These are phyloP conservation scores for Porites divaricata DNA, from an alignment of 92 coral and sea anemone species.

Conservation along the genomic window DNA sequence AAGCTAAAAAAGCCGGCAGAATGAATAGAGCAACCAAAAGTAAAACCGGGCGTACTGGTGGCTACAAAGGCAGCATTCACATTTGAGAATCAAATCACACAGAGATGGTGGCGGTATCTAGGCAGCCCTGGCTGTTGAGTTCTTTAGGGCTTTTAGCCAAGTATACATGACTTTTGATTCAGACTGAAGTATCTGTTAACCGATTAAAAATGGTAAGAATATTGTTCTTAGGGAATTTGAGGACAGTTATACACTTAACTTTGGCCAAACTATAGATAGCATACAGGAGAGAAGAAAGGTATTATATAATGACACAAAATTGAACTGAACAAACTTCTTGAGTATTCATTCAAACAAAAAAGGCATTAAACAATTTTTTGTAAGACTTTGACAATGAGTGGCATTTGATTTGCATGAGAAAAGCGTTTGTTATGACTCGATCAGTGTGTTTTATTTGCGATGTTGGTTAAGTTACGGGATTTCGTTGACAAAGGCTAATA, in stretches of 20 bases:
- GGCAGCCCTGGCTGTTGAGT: background rate
- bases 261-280: background rate
- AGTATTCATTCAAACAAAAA: conserved; percentile 2
- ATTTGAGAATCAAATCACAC: background rate
- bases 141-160: background rate
- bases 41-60: background rate
- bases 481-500: background rate
- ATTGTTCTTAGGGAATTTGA: background rate
- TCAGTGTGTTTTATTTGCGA: background rate
- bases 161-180: background rate
- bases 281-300: background rate
- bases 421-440: background rate
- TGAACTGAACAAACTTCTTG: background rate
- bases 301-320: background rate
- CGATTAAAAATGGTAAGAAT: background rate
- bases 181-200: background rate
- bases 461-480: background rate
- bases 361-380: background rate
- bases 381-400: background rate
- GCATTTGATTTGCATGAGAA: conserved; percentile 22
- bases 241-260: background rate
- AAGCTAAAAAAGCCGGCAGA: background rate
- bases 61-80: background rate
- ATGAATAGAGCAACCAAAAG: background rate
- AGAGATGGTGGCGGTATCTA: background rate